Percentiles rank a stretch among this genome's conserved stretches.
These are phyloP conservation scores for Phoeniculus purpureus DNA, from an alignment of 2,797 vertebrate genomes.

Conservation along the genomic window DNA sequence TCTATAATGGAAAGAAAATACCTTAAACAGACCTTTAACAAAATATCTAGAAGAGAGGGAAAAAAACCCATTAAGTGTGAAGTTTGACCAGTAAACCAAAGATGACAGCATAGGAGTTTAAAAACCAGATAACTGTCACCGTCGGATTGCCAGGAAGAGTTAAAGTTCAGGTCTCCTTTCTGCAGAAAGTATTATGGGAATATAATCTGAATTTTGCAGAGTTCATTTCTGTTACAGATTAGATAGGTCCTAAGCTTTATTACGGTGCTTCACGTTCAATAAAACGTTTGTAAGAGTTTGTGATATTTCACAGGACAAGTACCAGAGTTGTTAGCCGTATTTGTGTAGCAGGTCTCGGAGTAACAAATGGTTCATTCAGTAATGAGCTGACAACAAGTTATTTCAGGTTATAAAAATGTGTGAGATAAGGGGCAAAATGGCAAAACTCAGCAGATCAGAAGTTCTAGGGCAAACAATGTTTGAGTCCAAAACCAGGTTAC, in stretches of 20 bases:
- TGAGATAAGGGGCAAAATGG: conserved; percentile 22
- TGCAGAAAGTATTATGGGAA: conserved; percentile 8
- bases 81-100: not conserved
- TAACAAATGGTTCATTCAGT: conserved; percentile 38
- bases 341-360: conserved; percentile 32
- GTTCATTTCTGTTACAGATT: conserved; percentile 32
- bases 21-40: not conserved
- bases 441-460: not conserved
- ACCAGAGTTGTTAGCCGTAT: conserved; percentile 14
- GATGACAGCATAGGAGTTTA: not conserved
- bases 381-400: conserved; percentile 42
- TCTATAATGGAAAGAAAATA: not conserved
- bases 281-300: conserved; percentile 40
- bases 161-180: conserved; percentile 19
- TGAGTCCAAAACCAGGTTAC: not conserved
- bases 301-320: conserved; percentile 55
- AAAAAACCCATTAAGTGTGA: not conserved
- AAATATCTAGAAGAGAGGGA: not conserved
- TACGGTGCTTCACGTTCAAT: conserved; percentile 55
- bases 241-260: conserved; percentile 42
- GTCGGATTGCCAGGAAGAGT: not conserved
- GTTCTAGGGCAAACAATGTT: not conserved
- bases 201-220: not conserved
- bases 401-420: conserved; percentile 31
- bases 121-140: not conserved